Evolutionary conservation across 2,113 vertebrate species (phyloP), one percentile per base, ranked within the genome.

Genomic region (Mus musculus): DNA sequence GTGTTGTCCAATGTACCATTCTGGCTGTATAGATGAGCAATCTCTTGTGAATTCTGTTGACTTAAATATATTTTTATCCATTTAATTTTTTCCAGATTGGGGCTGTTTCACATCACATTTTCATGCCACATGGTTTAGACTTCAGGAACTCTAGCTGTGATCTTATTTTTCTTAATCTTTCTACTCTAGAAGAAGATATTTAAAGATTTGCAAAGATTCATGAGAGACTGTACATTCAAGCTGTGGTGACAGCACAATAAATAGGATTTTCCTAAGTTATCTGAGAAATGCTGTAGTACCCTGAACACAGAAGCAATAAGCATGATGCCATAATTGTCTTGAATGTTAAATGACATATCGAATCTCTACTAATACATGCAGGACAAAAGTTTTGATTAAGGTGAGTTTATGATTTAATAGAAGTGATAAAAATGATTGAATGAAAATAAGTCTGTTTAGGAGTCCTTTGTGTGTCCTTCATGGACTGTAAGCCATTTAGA

Each of bases 341-440:
- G 72, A 75, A 75, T 90, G 5, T 86, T 78, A 73, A 56, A 54
- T 67, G 80, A 10, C 33, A 39, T 26, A 63, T 52, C 52, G 17
- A 61, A 5, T 39, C 17, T 96, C 65, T 89, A 19, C 5, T 80
- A 78, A 77, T 39, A 42, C 3, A 86, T 1, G 11, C 13, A 96
- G 20, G 1, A 11, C 13, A 78, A 87, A 85, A 59, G 19, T 46
- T 54, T n/a, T 61, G 24, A 73, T 63, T 69, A 87, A 82, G 46
- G 42, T 8, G 36, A 11, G 69, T 91, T 67, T 24, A n/a, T 90
- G 4, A 65, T 72, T 71, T 52, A 94, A 75, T 91, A 88, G 94
- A 96, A 75, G 77, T 63, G 12, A 88, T 90, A 67, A 94, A 69
- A 91, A 87, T 88, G 30, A 63, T 9, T 56, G 13, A 94, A n/a